Evolutionary conservation across 2,113 vertebrate species (phyloP), one percentile per base, ranked within the genome.

Genomic region (Pteruthius melanotis): DNA sequence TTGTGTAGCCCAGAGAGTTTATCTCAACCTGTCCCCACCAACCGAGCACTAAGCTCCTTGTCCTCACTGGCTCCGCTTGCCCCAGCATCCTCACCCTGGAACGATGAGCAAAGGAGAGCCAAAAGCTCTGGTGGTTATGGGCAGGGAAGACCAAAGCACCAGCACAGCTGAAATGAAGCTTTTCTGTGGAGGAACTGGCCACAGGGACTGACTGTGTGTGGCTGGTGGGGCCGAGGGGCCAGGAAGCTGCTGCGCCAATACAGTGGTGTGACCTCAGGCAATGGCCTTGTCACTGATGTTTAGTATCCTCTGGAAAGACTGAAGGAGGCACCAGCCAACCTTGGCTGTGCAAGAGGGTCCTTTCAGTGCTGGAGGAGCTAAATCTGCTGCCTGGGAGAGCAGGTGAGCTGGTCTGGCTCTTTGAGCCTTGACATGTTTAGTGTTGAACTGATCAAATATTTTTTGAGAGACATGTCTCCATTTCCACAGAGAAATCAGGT

Each of bases 191-290:
- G 50, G 31, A 75, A 26, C 26, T 61, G 83, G 40, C 40, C 33
- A 1, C 64, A 18, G 42, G 37, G 18, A 9, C 21, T 47, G n/a
- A 4, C 8, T 35, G 40, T 24, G 40, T 9, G 28, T 31, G 35
- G 27, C 52, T 71, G 39, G 3, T 30, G 65, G 19, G 83, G 53
- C 37, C 0, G 0, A 66, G 87, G 37, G 42, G 52, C 71, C 30
- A 31, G 24, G 52, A 61, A 80, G 39, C 11, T 63, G 66, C 79
- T 59, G 52, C 50, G 50, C 13, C 0, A 0, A 2, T 18, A 7
- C 30, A n/a, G 13, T 1, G 15, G 2, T 71, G 39, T 60, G 70
- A 45, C 7, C 17, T 1, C 50, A 47, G 39, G 21, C 2, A 0
- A 15, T 35, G 14, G 9, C 17, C 16, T 54, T n/a, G 33, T 60